Base-by-base conservation (phyloP, 2,113 vertebrate genomes). In the Dicaeum eximium region DNA sequence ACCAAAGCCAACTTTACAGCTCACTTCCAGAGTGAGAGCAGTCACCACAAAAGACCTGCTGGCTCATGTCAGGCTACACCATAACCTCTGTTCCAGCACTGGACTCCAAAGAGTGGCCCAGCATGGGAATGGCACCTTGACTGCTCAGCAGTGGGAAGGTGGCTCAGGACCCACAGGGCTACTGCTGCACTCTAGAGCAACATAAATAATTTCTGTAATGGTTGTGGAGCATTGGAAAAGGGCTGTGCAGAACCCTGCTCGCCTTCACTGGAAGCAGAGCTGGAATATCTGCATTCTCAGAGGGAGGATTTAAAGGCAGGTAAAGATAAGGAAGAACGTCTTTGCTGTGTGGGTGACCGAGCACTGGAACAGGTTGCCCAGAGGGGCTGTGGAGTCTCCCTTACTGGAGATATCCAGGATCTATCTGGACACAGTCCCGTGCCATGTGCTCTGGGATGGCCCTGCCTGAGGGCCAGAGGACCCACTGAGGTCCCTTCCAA, bases 311-410 rank as follows among this genome's bases (percentile, higher is more conserved):
- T 35, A 86, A 73, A 66, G 16, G 33, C 54, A 70, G 30, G 30
- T 61, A 1, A 75, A 61, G 38, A 2, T 60, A 53, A 71, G 9
- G 20, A 80, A 81, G 33, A 35, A 27, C 9, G 7, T 13, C 45
- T 74, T 53, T 10, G 67, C 20, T 40, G 16, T n/a, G 28, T 0
- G 1, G 15, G n/a, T n/a, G 28, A 61, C 1, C 0, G 0, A 15
- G 17, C n/a, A 15, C 9, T 27, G 47, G 47, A 40, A 31, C 5
- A 47, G 20, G 11, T 1, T 23, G 30, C 12, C 25, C 28, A 17
- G 30, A 42, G 6, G 28, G 8, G 54, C 3, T 37, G 56, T 42
- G 25, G 31, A 42, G 12, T 48, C 1, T 56, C 35, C 31, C 47
- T 69, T 5, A 2, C 47, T 54, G 40, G 15, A 47, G 47, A 35